These are phyloP conservation scores for Botia almorhae DNA, from an alignment of 2,797 vertebrate species.

Conservation along the genomic window DNA sequence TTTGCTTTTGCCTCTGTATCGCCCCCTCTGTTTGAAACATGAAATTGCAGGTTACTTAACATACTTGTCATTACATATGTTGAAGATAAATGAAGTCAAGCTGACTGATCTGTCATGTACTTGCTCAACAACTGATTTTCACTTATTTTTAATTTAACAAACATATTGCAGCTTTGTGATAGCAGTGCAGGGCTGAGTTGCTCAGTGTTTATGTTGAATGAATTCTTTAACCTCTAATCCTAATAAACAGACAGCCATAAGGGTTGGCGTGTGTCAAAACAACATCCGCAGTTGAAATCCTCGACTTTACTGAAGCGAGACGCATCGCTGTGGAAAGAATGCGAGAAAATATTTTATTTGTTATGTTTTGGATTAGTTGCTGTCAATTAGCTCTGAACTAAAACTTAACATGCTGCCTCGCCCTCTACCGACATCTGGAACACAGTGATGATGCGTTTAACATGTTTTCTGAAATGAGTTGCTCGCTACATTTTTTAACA, in stretches of 20 bases:
- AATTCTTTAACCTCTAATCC: conserved; percentile 66
- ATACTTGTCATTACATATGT: too few species aligned
- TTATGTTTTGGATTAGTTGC: not conserved
- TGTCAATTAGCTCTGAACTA: not conserved
- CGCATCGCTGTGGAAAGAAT: conserved; percentile 5
- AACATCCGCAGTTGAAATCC: conserved; percentile 7
- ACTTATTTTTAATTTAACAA: too few species aligned
- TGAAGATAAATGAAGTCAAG: too few species aligned
- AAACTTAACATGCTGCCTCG: not conserved
- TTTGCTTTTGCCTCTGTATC: too few species aligned
- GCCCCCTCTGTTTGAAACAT: too few species aligned
- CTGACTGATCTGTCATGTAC: too few species aligned
- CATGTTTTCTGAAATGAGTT: not conserved
- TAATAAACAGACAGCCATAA: conserved; percentile 39
- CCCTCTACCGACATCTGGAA: not conserved
- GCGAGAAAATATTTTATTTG: not conserved
- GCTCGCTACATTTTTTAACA: not conserved
- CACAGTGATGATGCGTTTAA: not conserved
- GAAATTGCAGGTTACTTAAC: too few species aligned
- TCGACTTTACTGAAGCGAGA: conserved; percentile 1
- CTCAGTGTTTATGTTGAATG: conserved; percentile 64
- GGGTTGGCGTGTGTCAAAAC: conserved; percentile 25
- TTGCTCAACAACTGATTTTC: too few species aligned
- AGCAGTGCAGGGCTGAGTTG: conserved; percentile 36
- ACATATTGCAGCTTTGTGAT: not conserved